Evolutionary conservation across 2,888 invertebrate genomes (phyloP).

Genomic region (Agrotis ipsilon): DNA sequence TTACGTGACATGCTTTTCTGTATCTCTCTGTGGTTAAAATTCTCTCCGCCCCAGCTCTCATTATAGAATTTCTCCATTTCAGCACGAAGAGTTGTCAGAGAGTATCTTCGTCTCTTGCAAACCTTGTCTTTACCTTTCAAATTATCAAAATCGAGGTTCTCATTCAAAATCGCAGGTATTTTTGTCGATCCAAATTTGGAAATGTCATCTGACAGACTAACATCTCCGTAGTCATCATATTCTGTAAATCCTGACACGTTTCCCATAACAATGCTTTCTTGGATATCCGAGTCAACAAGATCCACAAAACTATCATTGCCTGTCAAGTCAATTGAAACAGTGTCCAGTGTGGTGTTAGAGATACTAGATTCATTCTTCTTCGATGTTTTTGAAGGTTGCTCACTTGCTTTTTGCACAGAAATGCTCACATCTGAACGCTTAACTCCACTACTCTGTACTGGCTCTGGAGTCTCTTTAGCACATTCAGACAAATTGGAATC

Average conservation of each 20-base stretch:
- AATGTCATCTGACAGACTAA: conserved; percentile 61
- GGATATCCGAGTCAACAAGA: conserved; percentile 70
- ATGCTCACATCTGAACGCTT: conserved; percentile 70
- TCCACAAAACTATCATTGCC: conserved; percentile 68
- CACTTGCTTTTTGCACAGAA: conserved; percentile 54
- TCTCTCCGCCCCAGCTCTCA: conserved; percentile 92
- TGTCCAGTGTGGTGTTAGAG: conserved; percentile 38
- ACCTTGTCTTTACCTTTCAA: conserved; percentile 83
- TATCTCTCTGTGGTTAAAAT: conserved; percentile 91
- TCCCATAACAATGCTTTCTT: conserved; percentile 84
- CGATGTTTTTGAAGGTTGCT: conserved; percentile 47
- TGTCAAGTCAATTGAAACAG: conserved; percentile 77
- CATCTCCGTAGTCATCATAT: conserved; percentile 72
- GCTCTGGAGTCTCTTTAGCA: conserved; percentile 62
- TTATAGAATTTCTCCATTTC: conserved; percentile 93
- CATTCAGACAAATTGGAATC: conserved; percentile 86
- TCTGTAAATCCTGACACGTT: conserved; percentile 84
- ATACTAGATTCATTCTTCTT: conserved; percentile 58
- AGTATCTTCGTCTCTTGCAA: conserved; percentile 80
- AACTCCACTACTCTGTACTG: conserved; percentile 59
- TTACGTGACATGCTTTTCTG: conserved; percentile 93
- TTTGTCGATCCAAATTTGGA: conserved; percentile 84
- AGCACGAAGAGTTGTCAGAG: conserved; percentile 82
- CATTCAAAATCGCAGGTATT: conserved; percentile 85
- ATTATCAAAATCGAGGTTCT: conserved; percentile 87